These are phyloP conservation scores for Coreius guichenoti DNA, from an alignment of 2,797 vertebrate species.

Conservation along the genomic window DNA sequence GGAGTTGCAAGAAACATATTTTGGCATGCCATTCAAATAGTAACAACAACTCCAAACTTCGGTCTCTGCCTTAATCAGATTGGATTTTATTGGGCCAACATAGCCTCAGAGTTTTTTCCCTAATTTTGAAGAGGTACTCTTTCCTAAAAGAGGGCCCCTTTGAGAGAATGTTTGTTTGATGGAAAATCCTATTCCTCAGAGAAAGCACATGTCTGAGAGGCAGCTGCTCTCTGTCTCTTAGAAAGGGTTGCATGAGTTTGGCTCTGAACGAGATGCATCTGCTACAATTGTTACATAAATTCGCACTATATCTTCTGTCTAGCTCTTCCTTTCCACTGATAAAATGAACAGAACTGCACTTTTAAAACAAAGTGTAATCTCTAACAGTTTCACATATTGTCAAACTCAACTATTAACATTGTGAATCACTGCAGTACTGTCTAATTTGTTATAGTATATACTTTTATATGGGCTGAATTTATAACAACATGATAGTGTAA, in stretches of 20 bases:
- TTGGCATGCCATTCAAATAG: conserved; percentile 23
- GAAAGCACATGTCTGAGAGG: conserved; percentile 76
- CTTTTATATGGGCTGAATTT: not conserved
- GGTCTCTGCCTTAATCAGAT: conserved; percentile 61
- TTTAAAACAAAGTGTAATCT: conserved; percentile 77
- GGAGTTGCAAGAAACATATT: not conserved
- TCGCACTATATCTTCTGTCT: conserved; percentile 64
- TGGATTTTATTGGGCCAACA: conserved; percentile 65
- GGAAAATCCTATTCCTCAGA: conserved; percentile 81
- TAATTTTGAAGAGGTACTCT: conserved; percentile 53
- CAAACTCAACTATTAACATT: not conserved
- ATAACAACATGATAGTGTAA: not conserved
- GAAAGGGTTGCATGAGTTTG: conserved; percentile 73
- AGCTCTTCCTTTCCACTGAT: conserved; percentile 17
- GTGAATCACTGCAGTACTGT: not conserved
- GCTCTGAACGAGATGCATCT: conserved; percentile 74
- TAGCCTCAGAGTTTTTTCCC: conserved; percentile 68
- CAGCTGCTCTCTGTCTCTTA: conserved; percentile 78
- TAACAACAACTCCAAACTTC: conserved; percentile 36
- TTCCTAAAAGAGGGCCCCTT: conserved; percentile 74
- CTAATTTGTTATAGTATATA: not conserved
- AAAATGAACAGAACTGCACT: conserved; percentile 25
- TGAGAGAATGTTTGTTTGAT: conserved; percentile 74
- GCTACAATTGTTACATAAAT: conserved; percentile 81
- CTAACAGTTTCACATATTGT: not conserved